Percentiles rank a stretch among this genome's conserved stretches.
Conservation (phyloP, 1,140 invertebrate genomes). For the Drosophila persimilis region DNA sequence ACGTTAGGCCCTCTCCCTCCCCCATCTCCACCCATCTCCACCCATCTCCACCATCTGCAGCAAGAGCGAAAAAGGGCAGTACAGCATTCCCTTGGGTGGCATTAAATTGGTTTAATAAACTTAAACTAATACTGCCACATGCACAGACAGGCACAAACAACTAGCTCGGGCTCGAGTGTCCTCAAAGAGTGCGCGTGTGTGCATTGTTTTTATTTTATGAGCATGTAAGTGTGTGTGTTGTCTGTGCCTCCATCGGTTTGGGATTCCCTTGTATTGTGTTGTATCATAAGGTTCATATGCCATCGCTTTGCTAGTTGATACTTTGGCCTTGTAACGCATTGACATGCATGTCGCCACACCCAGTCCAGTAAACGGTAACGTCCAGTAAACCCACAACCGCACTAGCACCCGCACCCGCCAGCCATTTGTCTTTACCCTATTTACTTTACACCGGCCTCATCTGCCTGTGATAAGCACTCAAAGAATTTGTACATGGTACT, state of each 20-base stretch:
- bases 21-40: not conserved
- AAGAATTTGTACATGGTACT: slow-evolving; percentile 13
- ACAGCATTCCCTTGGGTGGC: slow-evolving; percentile 46
- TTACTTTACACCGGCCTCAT: slow-evolving; percentile 62
- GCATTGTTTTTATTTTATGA: slow-evolving; percentile 7
- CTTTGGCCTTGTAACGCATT: slow-evolving; percentile 69
- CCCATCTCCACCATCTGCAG: too few relatives aligned
- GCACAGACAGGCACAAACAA: slow-evolving; percentile 4
- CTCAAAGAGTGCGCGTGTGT: slow-evolving; percentile 22
- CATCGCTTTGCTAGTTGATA: slow-evolving; percentile 63
- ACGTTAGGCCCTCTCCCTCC: not conserved
- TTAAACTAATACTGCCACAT: slow-evolving; percentile 61
- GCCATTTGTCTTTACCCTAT: slow-evolving; percentile 49
- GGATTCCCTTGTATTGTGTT: slow-evolving; percentile 53
- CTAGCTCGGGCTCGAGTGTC: slow-evolving; percentile 25
- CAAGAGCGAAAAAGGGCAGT: slow-evolving; percentile 6
- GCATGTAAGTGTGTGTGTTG: slow-evolving; percentile 19
- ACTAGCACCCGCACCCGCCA: not conserved
- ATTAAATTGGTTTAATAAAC: slow-evolving; percentile 75
- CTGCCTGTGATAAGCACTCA: not conserved
- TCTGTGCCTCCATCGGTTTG: not conserved
- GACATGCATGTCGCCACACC: slow-evolving; percentile 29
- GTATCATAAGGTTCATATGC: slow-evolving; percentile 73
- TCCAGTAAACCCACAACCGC: too few relatives aligned
- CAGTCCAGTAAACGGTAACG: not conserved